Percentiles rank a stretch among this genome's conserved stretches.
Conservation (phyloP, 92 coral and sea anemone genomes). For the Heliopora coerulea region DNA sequence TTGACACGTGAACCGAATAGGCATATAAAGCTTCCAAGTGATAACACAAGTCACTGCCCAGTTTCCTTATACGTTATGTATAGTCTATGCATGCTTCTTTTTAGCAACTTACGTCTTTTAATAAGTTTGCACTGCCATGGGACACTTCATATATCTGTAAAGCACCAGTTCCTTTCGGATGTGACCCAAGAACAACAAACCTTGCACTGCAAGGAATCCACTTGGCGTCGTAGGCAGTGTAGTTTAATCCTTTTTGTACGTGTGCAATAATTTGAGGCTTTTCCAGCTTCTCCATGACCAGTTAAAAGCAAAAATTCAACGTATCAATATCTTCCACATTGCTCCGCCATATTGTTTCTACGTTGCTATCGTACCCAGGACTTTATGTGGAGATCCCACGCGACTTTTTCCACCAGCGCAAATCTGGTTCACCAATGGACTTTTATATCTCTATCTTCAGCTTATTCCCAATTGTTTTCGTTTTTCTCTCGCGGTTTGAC, state of each 20-base stretch:
- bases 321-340: neutral
- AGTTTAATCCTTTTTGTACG: constrained; percentile 75
- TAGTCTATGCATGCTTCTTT: too few species aligned
- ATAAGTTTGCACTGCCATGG: constrained; percentile 73
- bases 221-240: constrained; percentile 80
- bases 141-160: constrained; percentile 96
- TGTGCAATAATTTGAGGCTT: constrained; percentile 93
- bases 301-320: constrained; percentile 1
- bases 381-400: too few species aligned
- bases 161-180: constrained; percentile 97
- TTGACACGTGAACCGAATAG: too few species aligned
- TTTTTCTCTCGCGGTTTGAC: too few species aligned
- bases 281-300: constrained; percentile 46
- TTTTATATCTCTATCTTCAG: too few species aligned
- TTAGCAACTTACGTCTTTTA: constrained; percentile 52
- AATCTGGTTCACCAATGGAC: too few species aligned
- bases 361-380: constrained; percentile 14
- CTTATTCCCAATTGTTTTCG: too few species aligned
- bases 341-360: constrained; percentile 1
- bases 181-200: constrained; percentile 94
- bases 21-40: too few species aligned
- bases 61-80: too few species aligned
- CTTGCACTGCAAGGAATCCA: constrained; percentile 97
- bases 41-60: too few species aligned
- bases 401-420: too few species aligned